Conservation (phyloP, 2,113 vertebrate genomes). For the Coturnix japonica region DNA sequence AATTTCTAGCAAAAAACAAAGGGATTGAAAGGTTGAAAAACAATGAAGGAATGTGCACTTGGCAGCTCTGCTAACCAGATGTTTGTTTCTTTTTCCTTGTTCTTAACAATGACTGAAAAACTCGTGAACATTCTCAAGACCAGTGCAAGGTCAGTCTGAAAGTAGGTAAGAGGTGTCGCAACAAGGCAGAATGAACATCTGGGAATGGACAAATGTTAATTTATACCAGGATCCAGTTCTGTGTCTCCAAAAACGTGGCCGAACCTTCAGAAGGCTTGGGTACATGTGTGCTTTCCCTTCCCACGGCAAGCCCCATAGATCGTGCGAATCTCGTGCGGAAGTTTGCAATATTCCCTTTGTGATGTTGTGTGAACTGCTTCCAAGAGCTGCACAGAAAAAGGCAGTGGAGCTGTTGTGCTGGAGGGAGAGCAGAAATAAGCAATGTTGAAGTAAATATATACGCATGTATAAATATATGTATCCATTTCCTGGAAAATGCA, state of each 20-base stretch:
- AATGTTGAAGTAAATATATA: accelerated
- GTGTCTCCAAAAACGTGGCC: neutral
- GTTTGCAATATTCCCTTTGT: neutral
- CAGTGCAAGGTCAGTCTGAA: slow-evolving; percentile 33
- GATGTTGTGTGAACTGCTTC: slow-evolving; percentile 6
- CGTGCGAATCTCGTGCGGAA: neutral
- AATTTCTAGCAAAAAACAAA: slow-evolving; percentile 68
- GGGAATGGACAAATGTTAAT: slow-evolving; percentile 53
- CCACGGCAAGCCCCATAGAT: neutral
- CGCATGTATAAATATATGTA: accelerated
- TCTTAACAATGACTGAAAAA: slow-evolving; percentile 66
- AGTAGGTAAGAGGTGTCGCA: slow-evolving; percentile 71
- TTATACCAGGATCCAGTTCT: neutral
- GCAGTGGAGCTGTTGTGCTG: neutral
- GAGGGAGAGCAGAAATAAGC: neutral
- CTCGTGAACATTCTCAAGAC: slow-evolving; percentile 47
- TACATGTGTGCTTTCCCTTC: neutral
- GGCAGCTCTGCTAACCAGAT: slow-evolving; percentile 73
- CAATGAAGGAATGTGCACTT: slow-evolving; percentile 62
- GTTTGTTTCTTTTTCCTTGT: slow-evolving; percentile 62
- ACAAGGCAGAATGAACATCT: slow-evolving; percentile 14
- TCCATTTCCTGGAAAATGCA: neutral
- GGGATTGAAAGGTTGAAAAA: slow-evolving; percentile 64
- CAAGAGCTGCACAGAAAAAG: neutral
- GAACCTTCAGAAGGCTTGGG: neutral